Percentiles rank a stretch among this genome's conserved stretches.
Conservation (phyloP, 2,113 vertebrate genomes). For the Bubo blakistoni region DNA sequence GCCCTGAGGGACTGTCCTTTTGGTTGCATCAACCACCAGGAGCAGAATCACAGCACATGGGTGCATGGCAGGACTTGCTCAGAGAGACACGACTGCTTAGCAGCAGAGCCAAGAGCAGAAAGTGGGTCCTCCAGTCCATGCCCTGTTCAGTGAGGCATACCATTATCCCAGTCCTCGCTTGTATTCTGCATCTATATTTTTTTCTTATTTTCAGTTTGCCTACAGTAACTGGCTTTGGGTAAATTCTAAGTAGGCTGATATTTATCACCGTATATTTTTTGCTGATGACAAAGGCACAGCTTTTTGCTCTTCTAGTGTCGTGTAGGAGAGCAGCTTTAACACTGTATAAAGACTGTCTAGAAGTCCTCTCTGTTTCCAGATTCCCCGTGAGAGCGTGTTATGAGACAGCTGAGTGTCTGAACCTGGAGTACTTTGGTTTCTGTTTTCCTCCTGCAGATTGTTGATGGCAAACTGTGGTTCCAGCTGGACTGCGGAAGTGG, state of each 20-base stretch:
- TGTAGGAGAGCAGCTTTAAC: neutral
- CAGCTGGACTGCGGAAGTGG: conserved; percentile 86
- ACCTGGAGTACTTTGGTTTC: neutral
- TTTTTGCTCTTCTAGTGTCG: neutral
- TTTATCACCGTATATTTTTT: neutral
- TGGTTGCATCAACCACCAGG: accelerated
- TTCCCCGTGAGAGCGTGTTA: accelerated
- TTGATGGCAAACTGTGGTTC: conserved; percentile 94
- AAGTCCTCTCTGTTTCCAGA: neutral
- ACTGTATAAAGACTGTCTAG: neutral
- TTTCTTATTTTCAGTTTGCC: neutral
- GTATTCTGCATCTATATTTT: neutral
- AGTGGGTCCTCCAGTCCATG: neutral
- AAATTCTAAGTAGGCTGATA: neutral
- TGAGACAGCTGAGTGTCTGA: neutral
- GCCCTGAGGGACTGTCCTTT: neutral
- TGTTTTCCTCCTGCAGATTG: conserved; percentile 75
- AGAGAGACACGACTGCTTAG: neutral
- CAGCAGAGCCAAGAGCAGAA: neutral
- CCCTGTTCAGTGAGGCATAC: neutral
- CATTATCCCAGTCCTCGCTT: neutral
- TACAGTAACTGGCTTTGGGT: neutral
- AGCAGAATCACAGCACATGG: neutral
- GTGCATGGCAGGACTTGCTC: neutral
- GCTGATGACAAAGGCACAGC: neutral